These are phyloP conservation scores for Sinocyclocheilus grahami DNA, from an alignment of 2,113 vertebrate species.

Conservation along the genomic window DNA sequence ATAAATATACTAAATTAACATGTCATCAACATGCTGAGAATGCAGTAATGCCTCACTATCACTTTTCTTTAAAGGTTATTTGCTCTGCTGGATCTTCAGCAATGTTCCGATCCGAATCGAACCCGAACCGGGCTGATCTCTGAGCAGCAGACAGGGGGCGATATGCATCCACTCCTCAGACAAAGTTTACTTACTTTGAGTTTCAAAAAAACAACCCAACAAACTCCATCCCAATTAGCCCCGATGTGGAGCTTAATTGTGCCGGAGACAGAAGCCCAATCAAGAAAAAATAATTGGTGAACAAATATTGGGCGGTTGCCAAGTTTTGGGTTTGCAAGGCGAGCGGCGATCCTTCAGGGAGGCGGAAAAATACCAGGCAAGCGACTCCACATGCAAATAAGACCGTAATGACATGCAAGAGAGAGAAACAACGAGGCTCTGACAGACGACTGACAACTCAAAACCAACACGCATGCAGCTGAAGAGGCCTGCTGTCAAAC, in stretches of 20 bases:
- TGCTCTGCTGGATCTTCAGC: background rate
- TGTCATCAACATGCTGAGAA: background rate
- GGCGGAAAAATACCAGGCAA: slow-evolving; percentile 10
- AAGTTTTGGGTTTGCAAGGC: slow-evolving; percentile 51
- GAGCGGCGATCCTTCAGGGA: slow-evolving; percentile 20
- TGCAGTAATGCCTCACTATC: background rate
- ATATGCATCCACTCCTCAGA: background rate
- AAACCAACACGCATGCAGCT: background rate
- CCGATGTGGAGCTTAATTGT: slow-evolving; percentile 2
- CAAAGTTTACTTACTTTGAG: background rate
- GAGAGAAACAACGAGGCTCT: background rate
- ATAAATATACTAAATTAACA: too few species aligned
- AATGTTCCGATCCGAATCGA: background rate
- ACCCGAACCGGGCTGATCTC: background rate
- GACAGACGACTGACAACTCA: slow-evolving; percentile 23
- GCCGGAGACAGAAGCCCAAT: slow-evolving; percentile 27
- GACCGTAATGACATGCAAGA: slow-evolving; percentile 65
- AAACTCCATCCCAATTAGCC: slow-evolving; percentile 11
- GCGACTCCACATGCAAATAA: slow-evolving; percentile 64
- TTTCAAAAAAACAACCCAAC: background rate
- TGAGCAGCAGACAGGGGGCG: background rate
- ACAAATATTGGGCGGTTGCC: slow-evolving; percentile 61
- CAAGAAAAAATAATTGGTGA: slow-evolving; percentile 36
- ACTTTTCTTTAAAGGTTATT: background rate
- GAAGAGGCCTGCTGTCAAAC: background rate